Percentiles rank a stretch among this genome's conserved stretches.
phyloP scores from a whole-genome alignment of 2,113 vertebrate genomes.

The Calonectris borealis region DNA sequence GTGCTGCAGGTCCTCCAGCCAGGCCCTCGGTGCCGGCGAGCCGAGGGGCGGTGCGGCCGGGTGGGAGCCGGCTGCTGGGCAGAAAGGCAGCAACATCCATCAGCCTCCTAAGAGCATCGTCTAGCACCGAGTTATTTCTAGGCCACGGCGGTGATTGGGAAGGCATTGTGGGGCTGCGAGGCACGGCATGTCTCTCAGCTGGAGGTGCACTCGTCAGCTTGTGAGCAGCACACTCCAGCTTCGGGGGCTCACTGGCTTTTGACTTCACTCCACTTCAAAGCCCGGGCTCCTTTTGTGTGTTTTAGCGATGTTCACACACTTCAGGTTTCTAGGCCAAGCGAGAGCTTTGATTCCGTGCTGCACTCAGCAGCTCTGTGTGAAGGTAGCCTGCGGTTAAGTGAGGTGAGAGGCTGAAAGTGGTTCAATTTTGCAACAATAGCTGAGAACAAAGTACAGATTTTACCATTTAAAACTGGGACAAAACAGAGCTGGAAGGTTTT shows the following conservation, averaged over 20 bases:
- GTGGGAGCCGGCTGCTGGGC: not conserved
- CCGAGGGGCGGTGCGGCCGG: fast-evolving
- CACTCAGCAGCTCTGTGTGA: not conserved
- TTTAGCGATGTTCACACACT: not conserved
- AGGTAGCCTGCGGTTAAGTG: not conserved
- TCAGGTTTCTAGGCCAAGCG: constrained; percentile 8
- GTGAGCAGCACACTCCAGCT: not conserved
- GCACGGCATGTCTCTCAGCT: not conserved
- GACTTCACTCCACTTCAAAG: not conserved
- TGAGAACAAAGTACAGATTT: constrained; percentile 42
- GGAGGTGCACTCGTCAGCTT: fast-evolving
- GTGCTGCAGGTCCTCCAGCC: not conserved
- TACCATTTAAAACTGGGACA: constrained; percentile 22
- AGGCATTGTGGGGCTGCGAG: not conserved
- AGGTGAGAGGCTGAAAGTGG: constrained; percentile 40
- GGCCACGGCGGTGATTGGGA: not conserved
- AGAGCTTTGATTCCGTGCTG: not conserved
- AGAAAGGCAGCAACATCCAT: not conserved
- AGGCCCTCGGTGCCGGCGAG: not conserved
- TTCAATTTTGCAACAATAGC: constrained; percentile 29
- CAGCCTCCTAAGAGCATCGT: not conserved
- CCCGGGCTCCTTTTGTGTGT: not conserved
- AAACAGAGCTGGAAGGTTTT: constrained; percentile 22
- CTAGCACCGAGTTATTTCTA: not conserved
- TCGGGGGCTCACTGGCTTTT: not conserved